Base-by-base conservation (phyloP, 1,140 invertebrate genomes). In the Drosophila gunungcola region DNA sequence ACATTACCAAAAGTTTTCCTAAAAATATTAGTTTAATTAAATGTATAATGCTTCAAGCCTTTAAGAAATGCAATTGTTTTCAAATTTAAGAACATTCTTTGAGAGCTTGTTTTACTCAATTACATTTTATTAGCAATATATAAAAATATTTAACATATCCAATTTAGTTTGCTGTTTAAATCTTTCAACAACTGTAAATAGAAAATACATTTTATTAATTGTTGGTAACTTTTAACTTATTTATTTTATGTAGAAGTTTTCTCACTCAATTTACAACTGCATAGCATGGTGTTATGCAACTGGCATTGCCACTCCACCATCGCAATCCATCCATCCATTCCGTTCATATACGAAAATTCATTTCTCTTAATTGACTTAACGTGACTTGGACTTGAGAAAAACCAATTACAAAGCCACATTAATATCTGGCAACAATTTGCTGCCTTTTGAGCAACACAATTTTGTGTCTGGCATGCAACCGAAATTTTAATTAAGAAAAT, bases 361-460 rank as follows among this genome's bases (percentile, higher is more conserved):
- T 86, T 88, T 86, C 83, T 80, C 80, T 86, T 86, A 86, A 86
- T 86, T 89, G 83, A 79, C 84, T 86, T 86, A 86, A 86, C 83
- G 83, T 86, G 83, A 86, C 83, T 86, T 86, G 65, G 83, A 82
- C 83, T 83, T 86, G 76, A 83, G 79, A 76, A 76, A 88, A 86
- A 86, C 84, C 83, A 86, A 86, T 86, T 86, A 86, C 84, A 89
- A 81, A 73, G 84, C 63, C 84, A 88, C 83, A 86, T 86, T 86
- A 89, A 86, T 86, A 89, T 88, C 73, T 86, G 84, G 69, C 79
- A 88, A 75, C 83, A 72, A 74, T 80, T 76, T 76, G 48, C 53
- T 79, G 78, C 70, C 62, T 73, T 80, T 75, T 70, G 65, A 72
- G 68, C 65, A 57, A 70, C 53, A 72, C 68, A 70, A 70, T 70